Base-by-base conservation (phyloP, 2,888 invertebrate genomes). In the Oscheius onirici region DNA sequence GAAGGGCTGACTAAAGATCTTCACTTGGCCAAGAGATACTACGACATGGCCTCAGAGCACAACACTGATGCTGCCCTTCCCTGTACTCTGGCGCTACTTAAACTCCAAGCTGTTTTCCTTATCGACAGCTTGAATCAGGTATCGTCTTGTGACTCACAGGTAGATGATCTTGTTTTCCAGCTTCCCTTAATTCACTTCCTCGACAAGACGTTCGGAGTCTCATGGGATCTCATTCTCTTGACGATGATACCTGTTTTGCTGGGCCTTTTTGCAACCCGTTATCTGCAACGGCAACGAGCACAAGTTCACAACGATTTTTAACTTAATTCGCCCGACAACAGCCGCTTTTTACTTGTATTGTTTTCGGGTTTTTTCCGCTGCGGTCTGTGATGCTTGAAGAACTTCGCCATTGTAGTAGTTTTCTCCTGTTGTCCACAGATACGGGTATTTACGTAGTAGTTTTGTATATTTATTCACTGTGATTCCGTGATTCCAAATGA, bases 11-110 rank as follows among this genome's bases (percentile, higher is more conserved):
- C 91, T 80, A 90, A 90, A 90, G 92, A 99, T 90, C 92, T 95
- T 87, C 95, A 99, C 90, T 90, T 99, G 72, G 99, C 99, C 28
- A 99, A 99, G 90, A 91, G 99, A 28, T 94, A 94, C 89, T 99
- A 97, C 90, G 99, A 99, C 90, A 91, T 94, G 89, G 96, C 97
- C 0, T 94, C 94, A 0, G 94, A 96, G 88, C 93, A 95, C 0
- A 94, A 93, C 87, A 91, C 92, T 0, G 97, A 97, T 89, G 97
- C 97, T 0, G 92, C 93, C 54, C 92, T 97, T 41, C 97, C 97
- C 2, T 95, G 95, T 1, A 93, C 94, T 0, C 90, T 97, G 26
- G 97, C 97, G 0, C 90, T 97, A 22, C 90, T 94, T 51, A 93
- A 95, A 85, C 90, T 97, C 3, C 92, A 92, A 79, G 84, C 94